These are phyloP conservation scores for Gnathonemus echidnorhynchus DNA, from an alignment of 2,113 vertebrate species.

Conservation along the genomic window DNA sequence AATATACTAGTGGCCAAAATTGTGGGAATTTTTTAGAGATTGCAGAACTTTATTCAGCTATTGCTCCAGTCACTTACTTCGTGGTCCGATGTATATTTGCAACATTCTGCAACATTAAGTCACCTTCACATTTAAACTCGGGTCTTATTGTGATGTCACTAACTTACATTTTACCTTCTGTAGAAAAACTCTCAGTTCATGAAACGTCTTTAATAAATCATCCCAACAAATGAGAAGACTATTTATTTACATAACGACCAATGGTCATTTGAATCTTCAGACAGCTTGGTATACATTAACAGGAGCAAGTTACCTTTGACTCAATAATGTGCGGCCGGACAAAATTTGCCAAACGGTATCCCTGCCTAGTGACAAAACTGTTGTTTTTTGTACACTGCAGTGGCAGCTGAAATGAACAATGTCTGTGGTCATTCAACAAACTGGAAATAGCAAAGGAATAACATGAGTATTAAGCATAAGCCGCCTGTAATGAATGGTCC, in stretches of 20 bases:
- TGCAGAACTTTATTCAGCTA: too few species aligned
- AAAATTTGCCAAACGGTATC: neutral
- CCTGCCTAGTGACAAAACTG: neutral
- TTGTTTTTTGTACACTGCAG: neutral
- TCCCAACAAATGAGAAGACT: neutral
- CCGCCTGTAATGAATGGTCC: neutral
- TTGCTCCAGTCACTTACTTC: too few species aligned
- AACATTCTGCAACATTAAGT: neutral
- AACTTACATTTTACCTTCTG: neutral
- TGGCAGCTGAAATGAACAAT: neutral
- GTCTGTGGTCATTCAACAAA: neutral
- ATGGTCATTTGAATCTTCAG: neutral
- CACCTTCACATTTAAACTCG: neutral
- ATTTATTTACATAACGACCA: neutral
- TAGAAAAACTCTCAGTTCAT: neutral
- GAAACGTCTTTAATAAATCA: neutral
- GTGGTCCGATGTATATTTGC: too few species aligned
- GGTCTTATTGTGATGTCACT: neutral
- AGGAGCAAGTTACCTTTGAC: neutral
- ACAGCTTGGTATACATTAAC: constrained; percentile 8
- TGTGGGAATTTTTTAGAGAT: too few species aligned
- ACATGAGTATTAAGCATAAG: neutral
- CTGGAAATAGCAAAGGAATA: constrained; percentile 1
- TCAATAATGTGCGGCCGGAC: neutral
- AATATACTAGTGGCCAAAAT: neutral